Evolutionary conservation across 2,888 invertebrate species (phyloP).

Genomic region (Drosophila multiciliata): DNA sequence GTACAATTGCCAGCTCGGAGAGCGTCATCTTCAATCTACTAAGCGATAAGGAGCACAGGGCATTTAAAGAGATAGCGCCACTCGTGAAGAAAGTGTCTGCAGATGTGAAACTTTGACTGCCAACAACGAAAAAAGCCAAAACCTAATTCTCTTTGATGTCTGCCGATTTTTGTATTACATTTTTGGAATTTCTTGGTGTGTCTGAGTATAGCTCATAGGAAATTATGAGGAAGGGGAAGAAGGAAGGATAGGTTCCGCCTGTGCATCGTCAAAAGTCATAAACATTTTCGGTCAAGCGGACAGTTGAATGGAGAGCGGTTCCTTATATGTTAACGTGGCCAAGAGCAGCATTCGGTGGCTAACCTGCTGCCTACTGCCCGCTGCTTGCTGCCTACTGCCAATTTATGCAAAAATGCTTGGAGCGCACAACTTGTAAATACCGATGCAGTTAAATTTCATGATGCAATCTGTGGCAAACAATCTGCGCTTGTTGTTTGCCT

Average conservation of each 20-base stretch:
- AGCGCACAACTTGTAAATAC: conserved; percentile 43
- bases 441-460: conserved; percentile 73
- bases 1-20: conserved; percentile 91
- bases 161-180: conserved; percentile 35
- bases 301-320: conserved; percentile 78
- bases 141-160: conserved; percentile 19
- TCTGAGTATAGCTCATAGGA: conserved; percentile 53
- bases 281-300: conserved; percentile 70
- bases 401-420: conserved; percentile 71
- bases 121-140: conserved; percentile 29
- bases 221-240: conserved; percentile 63
- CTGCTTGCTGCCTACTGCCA: conserved; percentile 52
- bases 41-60: conserved; percentile 89
- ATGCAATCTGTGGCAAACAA: conserved; percentile 71
- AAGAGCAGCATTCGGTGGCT: conserved; percentile 22
- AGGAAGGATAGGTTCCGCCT: conserved; percentile 37
- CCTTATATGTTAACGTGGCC: conserved; percentile 66
- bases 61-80: conserved; percentile 89
- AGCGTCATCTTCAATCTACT: conserved; percentile 91
- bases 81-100: conserved; percentile 86
- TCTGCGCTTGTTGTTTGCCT: conserved; percentile 67
- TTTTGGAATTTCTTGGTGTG: conserved; percentile 39
- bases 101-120: conserved; percentile 72
- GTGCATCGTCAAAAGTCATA: conserved; percentile 68
- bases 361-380: conserved; percentile 16